phyloP scores from a whole-genome alignment of 2,888 invertebrate species.

The Zygaena filipendulae region DNA sequence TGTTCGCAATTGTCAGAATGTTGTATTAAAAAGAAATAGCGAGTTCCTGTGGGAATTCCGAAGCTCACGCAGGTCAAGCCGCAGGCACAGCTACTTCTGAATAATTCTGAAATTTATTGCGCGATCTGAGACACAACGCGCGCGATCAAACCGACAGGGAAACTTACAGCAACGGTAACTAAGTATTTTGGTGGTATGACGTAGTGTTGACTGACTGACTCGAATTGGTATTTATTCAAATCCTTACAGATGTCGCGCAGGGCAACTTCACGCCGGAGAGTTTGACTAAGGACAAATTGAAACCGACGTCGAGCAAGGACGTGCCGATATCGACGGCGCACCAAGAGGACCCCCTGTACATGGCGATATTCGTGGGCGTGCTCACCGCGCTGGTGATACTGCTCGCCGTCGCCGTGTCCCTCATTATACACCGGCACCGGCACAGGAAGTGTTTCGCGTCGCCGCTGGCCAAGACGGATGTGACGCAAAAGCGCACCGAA shows the following conservation, averaged over 20 bases:
- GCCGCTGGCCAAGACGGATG: slow-evolving; percentile 65
- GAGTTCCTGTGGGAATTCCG: too few species aligned
- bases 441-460: slow-evolving; percentile 80
- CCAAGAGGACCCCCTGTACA: slow-evolving; percentile 77
- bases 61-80: too few species aligned
- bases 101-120: too few species aligned
- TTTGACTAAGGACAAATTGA: slow-evolving; percentile 58
- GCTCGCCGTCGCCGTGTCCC: slow-evolving; percentile 76
- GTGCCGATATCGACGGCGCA: slow-evolving; percentile 74
- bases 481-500: slow-evolving; percentile 51
- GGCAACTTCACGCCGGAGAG: slow-evolving; percentile 80
- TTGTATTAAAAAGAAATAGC: too few species aligned
- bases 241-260: slow-evolving; percentile 71
- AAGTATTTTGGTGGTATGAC: too few species aligned
- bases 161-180: too few species aligned
- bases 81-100: too few species aligned
- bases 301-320: slow-evolving; percentile 60
- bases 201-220: too few species aligned
- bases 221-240: too few species aligned
- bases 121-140: too few species aligned
- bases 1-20: too few species aligned
- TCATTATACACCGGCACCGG: slow-evolving; percentile 76
- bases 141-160: too few species aligned
- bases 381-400: slow-evolving; percentile 78
- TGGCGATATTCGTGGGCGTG: slow-evolving; percentile 83